Evolutionary conservation across 2,888 invertebrate genomes (phyloP).

Genomic region (Apotomis betuletana): DNA sequence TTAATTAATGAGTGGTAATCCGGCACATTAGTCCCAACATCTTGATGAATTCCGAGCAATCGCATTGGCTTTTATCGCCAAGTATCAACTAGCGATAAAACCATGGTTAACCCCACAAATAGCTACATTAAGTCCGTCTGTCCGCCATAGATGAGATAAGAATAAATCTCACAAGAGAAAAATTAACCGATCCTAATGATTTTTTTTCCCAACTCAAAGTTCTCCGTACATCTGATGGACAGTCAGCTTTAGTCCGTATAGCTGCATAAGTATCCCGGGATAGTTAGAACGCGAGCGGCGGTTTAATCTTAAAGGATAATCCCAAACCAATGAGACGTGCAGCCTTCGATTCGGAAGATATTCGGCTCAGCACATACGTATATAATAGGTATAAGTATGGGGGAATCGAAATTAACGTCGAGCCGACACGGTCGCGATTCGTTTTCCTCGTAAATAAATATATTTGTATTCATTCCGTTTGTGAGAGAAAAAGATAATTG

Average conservation of each 20-base stretch:
- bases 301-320: constrained; percentile 59
- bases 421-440: constrained; percentile 11
- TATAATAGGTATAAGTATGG: constrained; percentile 10
- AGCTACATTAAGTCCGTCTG: not conserved
- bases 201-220: not conserved
- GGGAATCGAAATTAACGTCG: constrained; percentile 38
- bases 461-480: constrained; percentile 30
- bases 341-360: constrained; percentile 36
- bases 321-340: constrained; percentile 50
- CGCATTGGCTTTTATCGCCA: not conserved
- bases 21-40: not conserved
- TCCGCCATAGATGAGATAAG: not conserved
- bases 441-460: constrained; percentile 29
- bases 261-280: constrained; percentile 41
- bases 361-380: constrained; percentile 20
- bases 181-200: constrained; percentile 18
- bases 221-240: not conserved
- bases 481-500: constrained; percentile 34
- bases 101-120: constrained; percentile 5
- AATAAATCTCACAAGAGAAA: not conserved
- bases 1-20: not conserved
- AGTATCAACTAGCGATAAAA: not conserved
- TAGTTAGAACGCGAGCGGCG: constrained; percentile 61
- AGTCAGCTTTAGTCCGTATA: constrained; percentile 7
- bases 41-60: not conserved